Evolutionary conservation across 2,888 invertebrate genomes (phyloP), one percentile per base, ranked within the genome.

Genomic region (Campoplex capitator): DNA sequence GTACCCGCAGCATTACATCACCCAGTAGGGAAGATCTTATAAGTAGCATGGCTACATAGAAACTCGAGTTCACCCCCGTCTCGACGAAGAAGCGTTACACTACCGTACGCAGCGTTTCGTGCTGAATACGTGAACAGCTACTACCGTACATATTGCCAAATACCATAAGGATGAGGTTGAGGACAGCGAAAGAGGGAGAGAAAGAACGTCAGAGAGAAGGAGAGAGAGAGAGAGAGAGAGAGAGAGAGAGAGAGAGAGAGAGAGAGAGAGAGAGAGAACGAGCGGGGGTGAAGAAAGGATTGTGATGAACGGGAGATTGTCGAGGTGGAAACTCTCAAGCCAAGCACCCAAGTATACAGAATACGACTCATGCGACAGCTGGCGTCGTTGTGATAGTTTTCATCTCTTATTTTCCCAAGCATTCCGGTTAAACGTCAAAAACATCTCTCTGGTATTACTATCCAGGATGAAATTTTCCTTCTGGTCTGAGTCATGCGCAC

Each of bases 1-100:
- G 88, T 83, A 87, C 76, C 83, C 75, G 54, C 65, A 68, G 83
- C 87, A 90, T 91, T 91, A 91, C 90, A 90, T 90, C 76, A 89
- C 32, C 67, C 90, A 89, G 88, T 86, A 87, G 88, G 88, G 88
- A 89, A 88, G 89, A 56, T 85, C 79, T 84, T 89, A 85, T 87
- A 88, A 88, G 88, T 76, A 76, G 86, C 79, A 73, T 83, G 88
- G 82, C 85, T 88, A 88, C 89, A 88, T 83, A 73, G 79, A 56
- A 73, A 67, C 65, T 65, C n/a, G 71, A 71, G 68, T 71, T 76
- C 67, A 58, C 45, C 74, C 48, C 67, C 48, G 65, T 35, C 65
- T 80, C 83, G 54, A 80, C 56, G 77, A 73, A 67, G 76, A 76
- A 83, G 51, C 80, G 86, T 81, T 81, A 84, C 56, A 81, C 56